phyloP scores from a whole-genome alignment of 2,797 vertebrate genomes.

The Trachurus trachurus region DNA sequence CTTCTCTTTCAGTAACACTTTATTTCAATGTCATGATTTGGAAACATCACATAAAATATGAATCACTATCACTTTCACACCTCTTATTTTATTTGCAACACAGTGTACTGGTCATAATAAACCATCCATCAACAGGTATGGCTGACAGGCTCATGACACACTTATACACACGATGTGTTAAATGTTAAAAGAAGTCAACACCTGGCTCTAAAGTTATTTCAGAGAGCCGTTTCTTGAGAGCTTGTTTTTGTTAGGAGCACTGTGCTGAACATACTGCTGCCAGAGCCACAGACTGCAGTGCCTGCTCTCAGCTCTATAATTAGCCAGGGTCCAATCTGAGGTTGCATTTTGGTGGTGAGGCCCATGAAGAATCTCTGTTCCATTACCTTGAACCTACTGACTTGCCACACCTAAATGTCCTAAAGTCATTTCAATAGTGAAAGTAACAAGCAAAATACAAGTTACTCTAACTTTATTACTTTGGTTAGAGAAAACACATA shows the following conservation, averaged over 20 bases:
- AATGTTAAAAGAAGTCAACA: conserved; percentile 43
- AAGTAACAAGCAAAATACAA: conserved; percentile 24
- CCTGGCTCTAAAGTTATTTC: conserved; percentile 38
- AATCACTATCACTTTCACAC: conserved; percentile 57
- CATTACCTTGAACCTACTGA: conserved; percentile 57
- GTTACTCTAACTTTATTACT: conserved; percentile 31
- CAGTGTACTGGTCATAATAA: conserved; percentile 74
- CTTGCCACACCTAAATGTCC: conserved; percentile 31
- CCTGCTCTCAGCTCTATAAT: conserved; percentile 58
- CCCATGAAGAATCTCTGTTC: conserved; percentile 49
- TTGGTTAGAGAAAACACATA: conserved; percentile 57
- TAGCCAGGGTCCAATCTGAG: conserved; percentile 67
- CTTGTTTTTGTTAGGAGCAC: conserved; percentile 22
- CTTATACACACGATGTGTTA: conserved; percentile 38
- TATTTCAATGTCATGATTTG: conserved; percentile 69
- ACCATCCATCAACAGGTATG: conserved; percentile 63
- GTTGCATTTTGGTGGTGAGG: conserved; percentile 53
- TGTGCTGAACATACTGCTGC: background rate
- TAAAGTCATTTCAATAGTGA: conserved; percentile 16
- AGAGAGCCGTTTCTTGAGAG: conserved; percentile 17
- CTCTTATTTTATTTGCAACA: conserved; percentile 66
- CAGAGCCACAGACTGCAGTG: conserved; percentile 32
- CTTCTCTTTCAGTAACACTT: conserved; percentile 53
- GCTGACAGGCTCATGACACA: conserved; percentile 51
- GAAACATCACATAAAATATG: conserved; percentile 72